These are phyloP conservation scores for Tricholauxania praeusta DNA, from an alignment of 2,888 invertebrate genomes.

Conservation along the genomic window DNA sequence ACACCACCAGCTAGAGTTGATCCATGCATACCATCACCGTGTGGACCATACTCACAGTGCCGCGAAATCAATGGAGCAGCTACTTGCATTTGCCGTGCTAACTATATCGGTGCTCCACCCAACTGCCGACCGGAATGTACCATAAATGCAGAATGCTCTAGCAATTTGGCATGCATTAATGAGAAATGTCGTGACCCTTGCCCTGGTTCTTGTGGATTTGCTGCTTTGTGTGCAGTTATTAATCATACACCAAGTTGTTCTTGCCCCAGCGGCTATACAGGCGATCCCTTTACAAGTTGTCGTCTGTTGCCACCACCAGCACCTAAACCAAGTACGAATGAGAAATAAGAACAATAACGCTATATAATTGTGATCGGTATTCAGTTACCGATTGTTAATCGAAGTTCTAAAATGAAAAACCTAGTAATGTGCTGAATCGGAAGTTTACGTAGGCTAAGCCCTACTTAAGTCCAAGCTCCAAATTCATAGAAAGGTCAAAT, in stretches of 20 bases:
- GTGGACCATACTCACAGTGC: slow-evolving; percentile 83
- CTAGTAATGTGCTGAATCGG: too few species aligned
- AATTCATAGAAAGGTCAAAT: too few species aligned
- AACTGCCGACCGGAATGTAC: slow-evolving; percentile 84
- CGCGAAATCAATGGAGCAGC: slow-evolving; percentile 75
- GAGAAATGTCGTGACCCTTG: slow-evolving; percentile 83
- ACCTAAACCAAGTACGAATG: slow-evolving; percentile 58
- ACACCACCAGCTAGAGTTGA: slow-evolving; percentile 67
- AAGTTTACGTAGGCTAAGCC: too few species aligned
- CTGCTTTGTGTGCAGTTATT: slow-evolving; percentile 79
- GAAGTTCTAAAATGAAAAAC: too few species aligned
- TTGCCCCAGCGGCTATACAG: slow-evolving; percentile 78
- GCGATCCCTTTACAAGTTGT: slow-evolving; percentile 83
- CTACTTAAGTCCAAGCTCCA: too few species aligned
- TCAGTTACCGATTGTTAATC: too few species aligned
- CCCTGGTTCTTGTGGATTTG: slow-evolving; percentile 80
- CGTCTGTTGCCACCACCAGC: slow-evolving; percentile 71
- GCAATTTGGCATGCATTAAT: slow-evolving; percentile 78
- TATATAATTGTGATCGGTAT: neutral
- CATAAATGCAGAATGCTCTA: slow-evolving; percentile 80
- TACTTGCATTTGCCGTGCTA: slow-evolving; percentile 79
- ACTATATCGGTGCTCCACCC: slow-evolving; percentile 80
- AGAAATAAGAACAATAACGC: neutral
- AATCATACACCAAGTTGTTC: slow-evolving; percentile 83
- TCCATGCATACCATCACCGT: slow-evolving; percentile 83